Evolutionary conservation across 2,888 invertebrate genomes (phyloP).

Genomic region (Frankliniella fusca): DNA sequence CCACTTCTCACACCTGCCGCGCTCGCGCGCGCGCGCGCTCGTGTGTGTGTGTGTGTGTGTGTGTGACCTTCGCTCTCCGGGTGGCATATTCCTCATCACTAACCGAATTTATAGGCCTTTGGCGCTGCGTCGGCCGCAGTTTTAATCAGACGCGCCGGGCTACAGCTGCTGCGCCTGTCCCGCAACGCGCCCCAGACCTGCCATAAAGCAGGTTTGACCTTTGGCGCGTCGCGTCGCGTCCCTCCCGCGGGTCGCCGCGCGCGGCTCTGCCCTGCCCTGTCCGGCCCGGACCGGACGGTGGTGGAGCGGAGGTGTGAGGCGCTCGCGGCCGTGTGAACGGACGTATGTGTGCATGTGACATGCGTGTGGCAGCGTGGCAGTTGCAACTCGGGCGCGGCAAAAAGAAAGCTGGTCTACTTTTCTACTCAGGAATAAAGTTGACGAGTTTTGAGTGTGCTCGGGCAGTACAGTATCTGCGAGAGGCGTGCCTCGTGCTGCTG

Average conservation of each 20-base stretch:
- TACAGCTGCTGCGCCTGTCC: neutral
- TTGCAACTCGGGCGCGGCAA: too few species aligned
- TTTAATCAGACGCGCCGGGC: neutral
- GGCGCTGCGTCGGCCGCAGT: neutral
- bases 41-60: neutral
- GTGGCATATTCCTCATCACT: neutral
- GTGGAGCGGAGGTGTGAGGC: neutral
- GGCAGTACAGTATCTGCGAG: too few species aligned
- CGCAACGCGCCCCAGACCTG: too few species aligned
- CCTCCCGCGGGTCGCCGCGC: neutral
- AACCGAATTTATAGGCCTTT: neutral
- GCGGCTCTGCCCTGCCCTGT: neutral
- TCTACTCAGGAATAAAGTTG: too few species aligned
- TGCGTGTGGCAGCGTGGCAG: too few species aligned
- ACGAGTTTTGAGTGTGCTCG: too few species aligned
- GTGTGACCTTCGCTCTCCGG: neutral
- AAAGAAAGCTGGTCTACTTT: too few species aligned
- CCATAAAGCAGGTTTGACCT: neutral
- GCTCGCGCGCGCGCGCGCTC: too few species aligned
- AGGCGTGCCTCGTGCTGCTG: too few species aligned
- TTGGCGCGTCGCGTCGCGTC: neutral
- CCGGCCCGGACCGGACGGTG: neutral
- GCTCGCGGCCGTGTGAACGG: too few species aligned
- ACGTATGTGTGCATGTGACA: too few species aligned
- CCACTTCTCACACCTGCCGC: too few species aligned